Conservation (phyloP, 2,113 vertebrate species). For the Cygnus buccinator region DNA sequence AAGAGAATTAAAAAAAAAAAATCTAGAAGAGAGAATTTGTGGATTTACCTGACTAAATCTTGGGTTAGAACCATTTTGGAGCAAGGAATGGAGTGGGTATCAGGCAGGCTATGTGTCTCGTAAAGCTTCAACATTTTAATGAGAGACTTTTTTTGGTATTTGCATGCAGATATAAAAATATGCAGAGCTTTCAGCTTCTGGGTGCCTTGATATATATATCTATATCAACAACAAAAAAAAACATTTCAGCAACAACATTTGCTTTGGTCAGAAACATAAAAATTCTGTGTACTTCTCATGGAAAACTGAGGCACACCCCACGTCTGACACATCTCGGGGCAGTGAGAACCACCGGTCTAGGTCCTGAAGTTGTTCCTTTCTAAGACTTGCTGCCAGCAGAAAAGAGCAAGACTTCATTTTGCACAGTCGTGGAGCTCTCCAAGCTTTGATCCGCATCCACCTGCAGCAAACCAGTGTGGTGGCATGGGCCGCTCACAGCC, state of each 20-base stretch:
- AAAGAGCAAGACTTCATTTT: not conserved
- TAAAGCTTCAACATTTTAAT: not conserved
- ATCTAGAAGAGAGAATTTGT: not conserved
- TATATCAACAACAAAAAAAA: not conserved
- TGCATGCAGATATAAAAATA: not conserved
- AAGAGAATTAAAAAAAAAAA: not conserved
- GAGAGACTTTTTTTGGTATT: not conserved
- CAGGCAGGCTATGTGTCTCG: not conserved
- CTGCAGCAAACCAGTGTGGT: not conserved
- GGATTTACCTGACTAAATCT: not conserved
- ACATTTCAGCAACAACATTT: not conserved
- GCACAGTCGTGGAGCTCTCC: not conserved
- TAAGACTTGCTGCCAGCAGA: not conserved
- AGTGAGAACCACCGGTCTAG: not conserved
- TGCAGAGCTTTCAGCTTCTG: not conserved
- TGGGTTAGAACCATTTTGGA: not conserved
- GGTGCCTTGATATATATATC: not conserved
- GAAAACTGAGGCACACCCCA: not conserved
- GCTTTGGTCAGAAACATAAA: not conserved
- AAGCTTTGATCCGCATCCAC: not conserved
- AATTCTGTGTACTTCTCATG: not conserved
- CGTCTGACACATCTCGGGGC: not conserved
- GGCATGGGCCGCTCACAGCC: not conserved
- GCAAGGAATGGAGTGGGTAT: not conserved
- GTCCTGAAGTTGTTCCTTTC: not conserved